Percentiles rank a stretch among this genome's conserved stretches.
Conservation (phyloP, 2,888 invertebrate species). For the Nasonia oneida region DNA sequence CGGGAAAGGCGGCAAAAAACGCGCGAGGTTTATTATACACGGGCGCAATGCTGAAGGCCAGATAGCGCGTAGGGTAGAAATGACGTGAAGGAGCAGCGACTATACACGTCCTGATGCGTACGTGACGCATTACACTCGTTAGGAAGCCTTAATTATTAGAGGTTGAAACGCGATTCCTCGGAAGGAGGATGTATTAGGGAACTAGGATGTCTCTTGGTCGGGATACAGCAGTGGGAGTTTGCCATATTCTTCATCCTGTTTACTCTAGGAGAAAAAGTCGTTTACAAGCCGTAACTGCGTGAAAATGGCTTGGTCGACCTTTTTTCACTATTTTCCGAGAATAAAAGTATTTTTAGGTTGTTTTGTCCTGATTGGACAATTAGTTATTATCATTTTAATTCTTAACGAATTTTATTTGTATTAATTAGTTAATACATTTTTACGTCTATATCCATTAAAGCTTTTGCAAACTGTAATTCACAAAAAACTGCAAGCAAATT, state of each 20-base stretch:
- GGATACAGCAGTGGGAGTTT: neutral
- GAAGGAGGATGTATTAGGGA: neutral
- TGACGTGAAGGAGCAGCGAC: neutral
- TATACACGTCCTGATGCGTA: neutral
- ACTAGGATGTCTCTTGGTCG: neutral
- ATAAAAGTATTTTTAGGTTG: neutral
- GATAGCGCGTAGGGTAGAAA: neutral
- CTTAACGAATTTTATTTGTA: neutral
- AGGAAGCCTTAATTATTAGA: slow-evolving; percentile 27
- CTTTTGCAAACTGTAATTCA: slow-evolving; percentile 46
- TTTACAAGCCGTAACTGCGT: neutral
- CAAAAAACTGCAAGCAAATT: slow-evolving; percentile 17
- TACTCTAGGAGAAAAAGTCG: neutral
- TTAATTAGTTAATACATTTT: slow-evolving; percentile 8
- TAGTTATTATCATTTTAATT: neutral
- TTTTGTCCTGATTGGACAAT: neutral
- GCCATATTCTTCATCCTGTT: neutral
- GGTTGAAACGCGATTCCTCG: slow-evolving; percentile 19
- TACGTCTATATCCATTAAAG: slow-evolving; percentile 39
- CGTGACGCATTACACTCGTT: slow-evolving; percentile 40
- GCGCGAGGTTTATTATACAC: neutral
- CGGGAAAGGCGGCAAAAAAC: too few species aligned
- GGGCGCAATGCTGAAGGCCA: neutral
- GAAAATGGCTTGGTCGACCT: neutral
- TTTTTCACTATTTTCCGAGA: neutral